A percentile compares a stretch with the other conserved stretches of the same genome.
Evolutionary conservation across 2,797 vertebrate species (phyloP).

Genomic region (Poeciliopsis presidionis): DNA sequence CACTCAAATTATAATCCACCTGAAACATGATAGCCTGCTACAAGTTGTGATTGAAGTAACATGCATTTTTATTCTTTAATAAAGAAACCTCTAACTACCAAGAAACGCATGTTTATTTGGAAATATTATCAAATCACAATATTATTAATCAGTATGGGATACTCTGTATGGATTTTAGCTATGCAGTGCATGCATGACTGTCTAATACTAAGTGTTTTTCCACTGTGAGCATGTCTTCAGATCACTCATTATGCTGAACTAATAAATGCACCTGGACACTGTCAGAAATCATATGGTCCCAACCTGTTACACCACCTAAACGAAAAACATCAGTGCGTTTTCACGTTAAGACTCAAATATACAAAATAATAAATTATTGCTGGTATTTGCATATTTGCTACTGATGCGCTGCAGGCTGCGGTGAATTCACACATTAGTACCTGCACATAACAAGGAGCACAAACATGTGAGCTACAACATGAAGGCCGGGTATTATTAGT

Average conservation of each 20-base stretch:
- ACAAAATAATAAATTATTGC: neutral
- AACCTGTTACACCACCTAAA: neutral
- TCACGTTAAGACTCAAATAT: neutral
- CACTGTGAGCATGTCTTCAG: neutral
- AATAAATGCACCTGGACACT: conserved; percentile 1
- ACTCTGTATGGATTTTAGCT: neutral
- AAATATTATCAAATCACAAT: neutral
- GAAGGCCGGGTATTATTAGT: neutral
- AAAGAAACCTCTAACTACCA: neutral
- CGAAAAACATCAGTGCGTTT: neutral
- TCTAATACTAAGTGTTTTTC: neutral
- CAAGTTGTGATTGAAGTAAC: neutral
- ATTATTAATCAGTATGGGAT: neutral
- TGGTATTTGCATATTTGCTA: neutral
- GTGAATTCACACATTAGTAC: neutral
- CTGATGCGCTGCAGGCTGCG: neutral
- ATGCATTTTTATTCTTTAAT: neutral
- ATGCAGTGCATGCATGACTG: neutral
- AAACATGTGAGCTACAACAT: neutral
- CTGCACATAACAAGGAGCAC: neutral
- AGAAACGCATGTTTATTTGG: neutral
- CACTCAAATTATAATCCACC: neutral
- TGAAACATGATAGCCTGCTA: neutral
- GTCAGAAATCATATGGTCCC: neutral
- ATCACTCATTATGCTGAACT: neutral